These are phyloP conservation scores for Emberiza fucata DNA, from an alignment of 2,113 vertebrate species.

Conservation along the genomic window DNA sequence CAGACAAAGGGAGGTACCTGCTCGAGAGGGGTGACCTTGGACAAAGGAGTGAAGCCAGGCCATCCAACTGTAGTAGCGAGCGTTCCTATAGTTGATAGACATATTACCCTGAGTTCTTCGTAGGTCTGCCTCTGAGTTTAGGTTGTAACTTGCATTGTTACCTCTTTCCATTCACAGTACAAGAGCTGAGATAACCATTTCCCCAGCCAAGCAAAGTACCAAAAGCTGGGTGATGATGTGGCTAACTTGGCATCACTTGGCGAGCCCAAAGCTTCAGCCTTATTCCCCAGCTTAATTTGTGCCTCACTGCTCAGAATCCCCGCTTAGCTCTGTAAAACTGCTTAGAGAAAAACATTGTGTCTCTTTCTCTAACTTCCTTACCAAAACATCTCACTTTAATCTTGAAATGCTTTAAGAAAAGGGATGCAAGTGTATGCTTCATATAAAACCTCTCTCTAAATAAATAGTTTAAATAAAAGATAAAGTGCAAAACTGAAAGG, in stretches of 20 bases:
- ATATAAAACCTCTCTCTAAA: neutral
- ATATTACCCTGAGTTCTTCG: neutral
- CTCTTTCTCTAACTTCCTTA: neutral
- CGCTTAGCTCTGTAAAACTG: neutral
- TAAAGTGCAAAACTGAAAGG: conserved; percentile 8
- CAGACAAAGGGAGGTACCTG: neutral
- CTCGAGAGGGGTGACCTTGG: neutral
- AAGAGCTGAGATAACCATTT: neutral
- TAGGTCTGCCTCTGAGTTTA: neutral
- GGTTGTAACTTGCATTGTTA: neutral
- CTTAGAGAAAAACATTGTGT: neutral
- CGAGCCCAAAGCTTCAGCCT: neutral
- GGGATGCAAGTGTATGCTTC: neutral
- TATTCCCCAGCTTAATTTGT: neutral
- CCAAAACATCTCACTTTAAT: neutral
- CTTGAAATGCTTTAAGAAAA: neutral
- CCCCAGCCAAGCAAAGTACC: neutral
- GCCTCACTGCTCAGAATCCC: neutral
- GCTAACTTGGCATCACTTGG: neutral
- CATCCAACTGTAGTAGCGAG: neutral
- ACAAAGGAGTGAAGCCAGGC: neutral
- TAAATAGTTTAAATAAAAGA: conserved; percentile 38
- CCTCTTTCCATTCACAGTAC: neutral
- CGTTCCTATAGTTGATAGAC: neutral
- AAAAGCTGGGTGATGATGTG: neutral